A percentile compares a stretch with the other conserved stretches of the same genome.
Evolutionary conservation across 2,113 vertebrate genomes (phyloP).

Genomic region (Labeo catla): DNA sequence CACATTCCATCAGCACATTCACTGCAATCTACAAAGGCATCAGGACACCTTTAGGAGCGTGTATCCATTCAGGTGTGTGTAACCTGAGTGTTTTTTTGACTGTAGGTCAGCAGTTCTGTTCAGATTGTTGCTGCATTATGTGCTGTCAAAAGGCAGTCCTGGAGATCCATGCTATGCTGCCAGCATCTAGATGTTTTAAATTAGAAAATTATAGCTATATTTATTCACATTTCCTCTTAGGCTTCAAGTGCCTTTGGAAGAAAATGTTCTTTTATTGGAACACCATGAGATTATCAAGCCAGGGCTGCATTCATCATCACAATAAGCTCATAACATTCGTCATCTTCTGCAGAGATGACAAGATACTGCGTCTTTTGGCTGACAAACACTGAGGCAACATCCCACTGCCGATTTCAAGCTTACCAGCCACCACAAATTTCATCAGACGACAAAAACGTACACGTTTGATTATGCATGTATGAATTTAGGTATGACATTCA

Average conservation of each 20-base stretch:
- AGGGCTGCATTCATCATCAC: not conserved
- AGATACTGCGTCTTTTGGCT: not conserved
- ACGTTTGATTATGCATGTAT: not conserved
- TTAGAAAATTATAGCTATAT: not conserved
- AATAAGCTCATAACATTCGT: conserved; percentile 9
- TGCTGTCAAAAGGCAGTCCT: not conserved
- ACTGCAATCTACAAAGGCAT: conserved; percentile 15
- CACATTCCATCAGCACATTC: not conserved
- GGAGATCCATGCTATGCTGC: not conserved
- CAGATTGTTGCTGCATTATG: not conserved
- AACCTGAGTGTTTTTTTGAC: not conserved
- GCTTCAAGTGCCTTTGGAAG: not conserved
- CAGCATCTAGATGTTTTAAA: not conserved
- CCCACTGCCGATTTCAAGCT: not conserved
- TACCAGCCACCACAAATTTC: not conserved
- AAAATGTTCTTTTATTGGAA: conserved; percentile 4
- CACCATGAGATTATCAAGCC: not conserved
- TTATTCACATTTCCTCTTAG: not conserved
- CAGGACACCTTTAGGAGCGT: not conserved
- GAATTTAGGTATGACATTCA: not conserved
- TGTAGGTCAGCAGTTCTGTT: not conserved
- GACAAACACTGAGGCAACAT: conserved; percentile 1
- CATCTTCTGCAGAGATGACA: conserved; percentile 1
- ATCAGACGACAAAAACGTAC: not conserved
- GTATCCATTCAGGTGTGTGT: not conserved